Conservation (phyloP, 2,888 invertebrate genomes). For the Cryptocephalus primarius region DNA sequence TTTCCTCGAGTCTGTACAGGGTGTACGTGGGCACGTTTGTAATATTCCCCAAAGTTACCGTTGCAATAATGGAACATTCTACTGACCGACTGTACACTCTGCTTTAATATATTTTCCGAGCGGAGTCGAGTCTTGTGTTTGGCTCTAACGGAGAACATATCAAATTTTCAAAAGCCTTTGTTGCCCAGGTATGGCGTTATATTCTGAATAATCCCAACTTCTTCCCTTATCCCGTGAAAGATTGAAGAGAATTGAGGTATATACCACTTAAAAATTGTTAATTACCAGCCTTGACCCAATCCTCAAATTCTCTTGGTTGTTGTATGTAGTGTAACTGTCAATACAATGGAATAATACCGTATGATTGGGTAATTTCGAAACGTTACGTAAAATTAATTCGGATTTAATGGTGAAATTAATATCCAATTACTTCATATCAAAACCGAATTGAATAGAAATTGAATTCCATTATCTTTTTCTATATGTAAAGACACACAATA, state of each 20-base stretch:
- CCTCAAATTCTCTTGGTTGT: too few relatives aligned
- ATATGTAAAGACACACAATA: neutral
- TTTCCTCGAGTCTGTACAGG: constrained; percentile 1
- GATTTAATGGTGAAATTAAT: constrained; percentile 5
- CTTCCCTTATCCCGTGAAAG: too few relatives aligned
- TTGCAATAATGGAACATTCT: constrained; percentile 6
- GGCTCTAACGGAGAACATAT: neutral
- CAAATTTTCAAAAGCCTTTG: too few relatives aligned
- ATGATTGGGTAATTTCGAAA: constrained; percentile 4
- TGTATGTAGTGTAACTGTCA: neutral
- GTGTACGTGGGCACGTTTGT: constrained; percentile 5
- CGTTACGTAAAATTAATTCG: constrained; percentile 5
- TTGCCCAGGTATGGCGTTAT: too few relatives aligned
- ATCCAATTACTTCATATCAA: constrained; percentile 4
- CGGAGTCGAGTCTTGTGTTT: constrained; percentile 15
- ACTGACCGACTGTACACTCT: constrained; percentile 16
- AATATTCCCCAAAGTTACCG: constrained; percentile 6
- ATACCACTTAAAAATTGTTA: too few relatives aligned
- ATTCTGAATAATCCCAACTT: too few relatives aligned
- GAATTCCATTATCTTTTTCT: constrained; percentile 6
- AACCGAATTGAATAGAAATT: constrained; percentile 6
- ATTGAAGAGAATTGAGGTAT: neutral
- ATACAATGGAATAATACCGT: neutral
- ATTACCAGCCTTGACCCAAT: too few relatives aligned
- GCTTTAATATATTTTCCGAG: constrained; percentile 19